Conservation (phyloP, 2,888 invertebrate genomes). For the Pelosia muscerda region DNA sequence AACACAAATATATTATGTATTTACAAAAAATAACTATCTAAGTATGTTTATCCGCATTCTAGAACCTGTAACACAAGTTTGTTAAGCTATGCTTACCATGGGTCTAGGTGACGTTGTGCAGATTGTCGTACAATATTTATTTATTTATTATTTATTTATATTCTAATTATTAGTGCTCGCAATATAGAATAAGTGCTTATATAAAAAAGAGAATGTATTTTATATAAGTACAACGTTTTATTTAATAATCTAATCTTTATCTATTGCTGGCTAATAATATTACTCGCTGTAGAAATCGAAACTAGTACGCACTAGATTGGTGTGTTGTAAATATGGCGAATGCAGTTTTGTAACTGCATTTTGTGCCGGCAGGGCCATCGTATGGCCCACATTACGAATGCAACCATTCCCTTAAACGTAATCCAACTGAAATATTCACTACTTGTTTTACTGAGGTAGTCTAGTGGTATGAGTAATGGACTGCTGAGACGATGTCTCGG, state of each 20-base stretch:
- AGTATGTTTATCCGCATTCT: too few species aligned
- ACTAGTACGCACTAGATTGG: conserved; percentile 3
- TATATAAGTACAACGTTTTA: neutral
- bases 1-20: too few species aligned
- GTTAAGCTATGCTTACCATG: too few species aligned
- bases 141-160: neutral
- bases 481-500: too few species aligned
- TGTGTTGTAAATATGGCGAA: conserved; percentile 8
- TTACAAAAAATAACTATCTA: too few species aligned
- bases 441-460: too few species aligned
- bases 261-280: neutral
- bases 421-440: too few species aligned
- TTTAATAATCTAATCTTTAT: neutral
- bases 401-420: neutral
- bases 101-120: too few species aligned
- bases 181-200: neutral
- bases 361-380: conserved; percentile 2
- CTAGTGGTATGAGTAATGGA: too few species aligned
- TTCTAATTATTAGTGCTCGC: neutral
- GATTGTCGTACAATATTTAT: too few species aligned
- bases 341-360: neutral
- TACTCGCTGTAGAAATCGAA: conserved; percentile 13
- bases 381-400: neutral
- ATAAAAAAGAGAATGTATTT: neutral
- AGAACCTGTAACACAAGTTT: too few species aligned